Conservation (phyloP, 2,888 invertebrate species). For the Vesta saturnalis region DNA sequence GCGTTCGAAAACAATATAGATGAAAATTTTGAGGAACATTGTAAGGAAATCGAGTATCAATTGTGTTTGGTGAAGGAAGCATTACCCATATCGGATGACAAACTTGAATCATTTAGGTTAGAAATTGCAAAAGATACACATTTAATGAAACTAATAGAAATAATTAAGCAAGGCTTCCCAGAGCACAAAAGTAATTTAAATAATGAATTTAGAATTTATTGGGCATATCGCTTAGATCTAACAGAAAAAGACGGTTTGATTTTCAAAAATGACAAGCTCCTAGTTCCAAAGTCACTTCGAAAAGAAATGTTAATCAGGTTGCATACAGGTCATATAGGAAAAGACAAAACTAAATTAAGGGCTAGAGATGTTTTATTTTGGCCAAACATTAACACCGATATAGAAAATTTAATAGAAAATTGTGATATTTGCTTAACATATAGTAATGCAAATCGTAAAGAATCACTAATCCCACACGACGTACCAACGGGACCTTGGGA, state of each 20-base stretch:
- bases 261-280: not conserved
- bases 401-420: no score
- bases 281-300: no score
- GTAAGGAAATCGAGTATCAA: not conserved
- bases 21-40: conserved; percentile 2
- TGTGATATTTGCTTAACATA: not conserved
- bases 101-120: not conserved
- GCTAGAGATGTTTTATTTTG: no score
- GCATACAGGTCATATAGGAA: no score
- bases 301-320: no score
- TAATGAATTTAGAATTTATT: not conserved
- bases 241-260: not conserved
- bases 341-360: no score
- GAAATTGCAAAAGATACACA: not conserved
- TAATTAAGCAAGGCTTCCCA: not conserved
- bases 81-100: not conserved
- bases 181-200: not conserved
- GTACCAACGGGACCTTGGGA: no score
- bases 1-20: not conserved
- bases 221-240: not conserved
- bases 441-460: not conserved
- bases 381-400: no score
- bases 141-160: not conserved
- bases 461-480: no score
- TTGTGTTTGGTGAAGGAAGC: not conserved